phyloP scores from a whole-genome alignment of 37 sponge, comb jelly and placozoan genomes.

The Petrosia ficiformis region DNA sequence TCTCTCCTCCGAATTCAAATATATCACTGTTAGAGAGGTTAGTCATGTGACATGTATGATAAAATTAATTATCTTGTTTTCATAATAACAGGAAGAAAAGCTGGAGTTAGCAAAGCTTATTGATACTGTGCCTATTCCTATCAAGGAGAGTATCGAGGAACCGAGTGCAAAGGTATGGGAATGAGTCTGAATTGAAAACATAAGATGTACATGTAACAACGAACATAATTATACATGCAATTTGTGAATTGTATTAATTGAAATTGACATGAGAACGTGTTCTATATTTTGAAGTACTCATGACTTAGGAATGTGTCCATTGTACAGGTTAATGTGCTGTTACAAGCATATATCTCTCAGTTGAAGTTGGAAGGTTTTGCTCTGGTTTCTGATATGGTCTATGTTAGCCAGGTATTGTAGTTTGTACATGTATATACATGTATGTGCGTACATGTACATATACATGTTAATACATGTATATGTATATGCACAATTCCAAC shows the following conservation, averaged over 20 bases:
- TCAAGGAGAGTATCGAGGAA: constrained; percentile 98
- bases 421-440: not conserved
- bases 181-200: too few species aligned
- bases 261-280: too few species aligned
- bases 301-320: too few species aligned
- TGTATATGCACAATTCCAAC: not conserved
- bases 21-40: constrained; percentile 94
- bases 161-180: constrained; percentile 92
- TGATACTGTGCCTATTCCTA: constrained; percentile 94
- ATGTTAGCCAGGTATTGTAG: constrained; percentile 82
- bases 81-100: constrained; percentile 95
- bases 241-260: too few species aligned
- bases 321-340: constrained; percentile 92
- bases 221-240: not conserved
- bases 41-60: not conserved
- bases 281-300: too few species aligned
- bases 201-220: not conserved
- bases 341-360: constrained; percentile 98
- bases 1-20: constrained; percentile 95
- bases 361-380: constrained; percentile 98
- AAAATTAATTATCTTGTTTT: not conserved
- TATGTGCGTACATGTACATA: too few species aligned
- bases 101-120: constrained; percentile 88
- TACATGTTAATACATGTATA: too few species aligned
- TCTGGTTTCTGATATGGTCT: constrained; percentile 97